These are phyloP conservation scores for Malaclemys terrapin DNA, from an alignment of 2,113 vertebrate species.

Conservation along the genomic window DNA sequence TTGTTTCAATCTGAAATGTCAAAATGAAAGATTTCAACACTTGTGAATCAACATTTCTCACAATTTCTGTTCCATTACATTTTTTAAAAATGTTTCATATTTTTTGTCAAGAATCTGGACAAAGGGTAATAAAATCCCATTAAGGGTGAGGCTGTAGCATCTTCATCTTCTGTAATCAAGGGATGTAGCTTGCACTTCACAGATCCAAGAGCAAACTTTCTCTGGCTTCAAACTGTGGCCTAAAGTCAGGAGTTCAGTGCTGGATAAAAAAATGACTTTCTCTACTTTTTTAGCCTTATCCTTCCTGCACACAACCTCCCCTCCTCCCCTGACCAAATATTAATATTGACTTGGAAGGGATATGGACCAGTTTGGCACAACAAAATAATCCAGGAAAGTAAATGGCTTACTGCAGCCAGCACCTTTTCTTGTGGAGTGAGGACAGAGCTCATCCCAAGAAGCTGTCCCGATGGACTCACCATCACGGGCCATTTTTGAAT, in stretches of 20 bases:
- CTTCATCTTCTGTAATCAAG: neutral
- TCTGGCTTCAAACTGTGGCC: neutral
- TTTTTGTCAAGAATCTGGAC: constrained; percentile 14
- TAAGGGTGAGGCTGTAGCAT: neutral
- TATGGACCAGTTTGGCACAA: constrained; percentile 19
- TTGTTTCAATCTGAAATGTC: too few species aligned
- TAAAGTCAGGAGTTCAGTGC: neutral
- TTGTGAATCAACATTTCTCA: neutral
- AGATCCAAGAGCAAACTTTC: too few species aligned
- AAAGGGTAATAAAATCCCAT: neutral
- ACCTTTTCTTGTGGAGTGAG: neutral
- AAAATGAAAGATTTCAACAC: too few species aligned
- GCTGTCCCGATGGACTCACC: neutral
- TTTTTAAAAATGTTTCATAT: neutral
- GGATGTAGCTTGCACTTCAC: neutral
- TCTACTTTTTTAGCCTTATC: constrained; percentile 20
- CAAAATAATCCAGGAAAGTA: constrained; percentile 40
- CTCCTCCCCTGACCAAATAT: constrained; percentile 29
- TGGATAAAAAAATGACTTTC: constrained; percentile 30
- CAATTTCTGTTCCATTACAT: neutral
- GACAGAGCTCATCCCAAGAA: neutral
- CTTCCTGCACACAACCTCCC: neutral
- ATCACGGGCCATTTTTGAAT: too few species aligned
- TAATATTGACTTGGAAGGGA: constrained; percentile 33
- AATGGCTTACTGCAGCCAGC: constrained; percentile 10